Conservation (phyloP, 2,888 invertebrate species). For the Morpho deidamia region DNA sequence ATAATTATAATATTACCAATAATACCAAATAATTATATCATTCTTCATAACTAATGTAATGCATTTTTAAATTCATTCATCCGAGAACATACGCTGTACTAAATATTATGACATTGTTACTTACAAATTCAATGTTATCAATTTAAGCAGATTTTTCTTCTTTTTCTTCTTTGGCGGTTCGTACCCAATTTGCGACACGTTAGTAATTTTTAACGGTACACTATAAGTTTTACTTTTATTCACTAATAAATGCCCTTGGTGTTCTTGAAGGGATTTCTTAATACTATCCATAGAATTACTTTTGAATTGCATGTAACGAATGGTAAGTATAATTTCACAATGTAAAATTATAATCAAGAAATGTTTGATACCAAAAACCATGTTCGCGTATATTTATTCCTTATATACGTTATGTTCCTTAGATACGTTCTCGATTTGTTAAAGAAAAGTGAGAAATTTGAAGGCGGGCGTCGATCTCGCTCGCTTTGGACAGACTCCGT, state of each 20-base stretch:
- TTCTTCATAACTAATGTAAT: no score
- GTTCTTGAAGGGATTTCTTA: conserved; percentile 49
- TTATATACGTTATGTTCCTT: no score
- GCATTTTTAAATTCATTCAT: no score
- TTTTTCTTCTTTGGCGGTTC: conserved; percentile 32
- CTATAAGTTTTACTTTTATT: conserved; percentile 45
- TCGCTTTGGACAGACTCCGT: conserved; percentile 17
- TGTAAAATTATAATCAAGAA: conserved; percentile 11
- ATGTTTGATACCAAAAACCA: conserved; percentile 11
- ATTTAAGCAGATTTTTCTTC: conserved; percentile 31
- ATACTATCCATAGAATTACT: conserved; percentile 38
- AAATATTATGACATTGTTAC: conserved; percentile 24
- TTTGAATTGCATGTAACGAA: conserved; percentile 12
- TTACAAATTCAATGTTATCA: conserved; percentile 50
- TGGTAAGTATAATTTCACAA: not conserved
- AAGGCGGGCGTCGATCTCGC: conserved; percentile 14
- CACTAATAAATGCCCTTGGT: conserved; percentile 40
- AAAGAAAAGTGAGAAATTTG: conserved; percentile 3
- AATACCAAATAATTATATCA: no score
- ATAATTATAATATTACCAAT: no score
- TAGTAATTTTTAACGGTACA: conserved; percentile 45
- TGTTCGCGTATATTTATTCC: not conserved
- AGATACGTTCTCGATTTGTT: not conserved
- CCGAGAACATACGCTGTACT: no score
- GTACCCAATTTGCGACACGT: conserved; percentile 42